Conservation (phyloP, 2,888 invertebrate species). For the Calliopum simillimum region DNA sequence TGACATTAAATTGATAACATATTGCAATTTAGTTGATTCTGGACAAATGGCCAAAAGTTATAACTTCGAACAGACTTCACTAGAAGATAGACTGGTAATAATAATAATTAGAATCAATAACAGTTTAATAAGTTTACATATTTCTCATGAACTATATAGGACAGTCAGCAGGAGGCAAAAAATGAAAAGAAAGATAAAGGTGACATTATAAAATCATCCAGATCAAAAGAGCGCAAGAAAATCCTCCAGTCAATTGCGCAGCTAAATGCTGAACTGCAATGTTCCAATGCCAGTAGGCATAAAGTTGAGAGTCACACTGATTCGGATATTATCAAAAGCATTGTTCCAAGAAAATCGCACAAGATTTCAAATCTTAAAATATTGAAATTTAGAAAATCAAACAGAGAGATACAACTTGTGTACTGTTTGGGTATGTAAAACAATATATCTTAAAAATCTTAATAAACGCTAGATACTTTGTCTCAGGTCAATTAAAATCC, state of each 20-base stretch:
- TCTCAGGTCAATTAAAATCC: constrained; percentile 75
- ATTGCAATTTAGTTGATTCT: too few relatives aligned
- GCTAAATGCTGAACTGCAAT: constrained; percentile 68
- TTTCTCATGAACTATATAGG: too few relatives aligned
- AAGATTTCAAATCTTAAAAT: constrained; percentile 71
- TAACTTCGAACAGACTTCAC: too few relatives aligned
- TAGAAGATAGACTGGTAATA: too few relatives aligned
- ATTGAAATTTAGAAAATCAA: constrained; percentile 71
- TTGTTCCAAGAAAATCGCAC: constrained; percentile 62
- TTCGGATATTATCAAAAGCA: constrained; percentile 71
- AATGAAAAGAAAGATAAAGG: too few relatives aligned
- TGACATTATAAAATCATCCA: too few relatives aligned
- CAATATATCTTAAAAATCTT: not conserved
- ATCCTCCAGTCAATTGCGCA: constrained; percentile 78
- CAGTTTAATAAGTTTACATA: too few relatives aligned
- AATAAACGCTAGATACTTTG: not conserved
- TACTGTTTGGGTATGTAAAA: constrained; percentile 73
- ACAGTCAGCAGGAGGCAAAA: too few relatives aligned
- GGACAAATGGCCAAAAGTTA: too few relatives aligned
- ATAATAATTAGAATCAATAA: too few relatives aligned
- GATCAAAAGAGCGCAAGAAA: constrained; percentile 74
- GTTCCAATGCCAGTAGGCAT: constrained; percentile 64
- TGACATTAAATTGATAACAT: too few relatives aligned
- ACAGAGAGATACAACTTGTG: constrained; percentile 77
- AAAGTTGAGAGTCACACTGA: constrained; percentile 69